Evolutionary conservation across 2,113 vertebrate species (phyloP), one percentile per base, ranked within the genome.

Genomic region (Pygoscelis antarcticus): DNA sequence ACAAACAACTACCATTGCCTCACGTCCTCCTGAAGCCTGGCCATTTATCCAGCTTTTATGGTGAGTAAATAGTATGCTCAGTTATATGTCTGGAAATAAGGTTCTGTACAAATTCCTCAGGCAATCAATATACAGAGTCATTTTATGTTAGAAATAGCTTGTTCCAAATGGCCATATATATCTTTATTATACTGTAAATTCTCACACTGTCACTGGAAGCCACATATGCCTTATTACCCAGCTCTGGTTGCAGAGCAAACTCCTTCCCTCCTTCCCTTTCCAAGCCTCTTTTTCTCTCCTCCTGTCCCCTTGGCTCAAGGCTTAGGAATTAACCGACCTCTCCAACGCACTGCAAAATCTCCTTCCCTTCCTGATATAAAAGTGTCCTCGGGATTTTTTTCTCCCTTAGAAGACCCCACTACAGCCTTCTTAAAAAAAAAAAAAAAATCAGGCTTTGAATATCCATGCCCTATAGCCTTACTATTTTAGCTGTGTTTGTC

Each of bases 131-230:
- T 94, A 96, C 82, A 88, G 87, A 97, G 87, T 90, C 18, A 0
- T 95, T 97, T 97, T 96, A 91, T 94, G 94, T 95, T 97, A 97
- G 96, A 97, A 97, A 94, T 95, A 91, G 91, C 95, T 95, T 96
- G 95, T 96, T 97, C 96, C 93, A 96, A 97, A 96, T 96, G 91
- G 94, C 93, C 51, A 23, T 90, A 96, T 96, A 88, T 93, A 93
- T 97, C 95, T 97, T 97, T 97, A 96, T 97, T 96, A 88, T 95
- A 88, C 75, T 96, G 91, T 96, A 96, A 96, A 97, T 97, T 93
- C 94, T 86, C 78, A 89, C 84, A 78, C 68, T 91, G 91, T 88
- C 97, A 96, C 93, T 92, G 87, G 86, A 92, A 96, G 61, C 94
- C 89, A 88, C 82, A 83, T 80, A 94, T 36, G 71, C 93, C 84